phyloP scores from a whole-genome alignment of 2,888 invertebrate genomes.

The Deilephila porcellus region DNA sequence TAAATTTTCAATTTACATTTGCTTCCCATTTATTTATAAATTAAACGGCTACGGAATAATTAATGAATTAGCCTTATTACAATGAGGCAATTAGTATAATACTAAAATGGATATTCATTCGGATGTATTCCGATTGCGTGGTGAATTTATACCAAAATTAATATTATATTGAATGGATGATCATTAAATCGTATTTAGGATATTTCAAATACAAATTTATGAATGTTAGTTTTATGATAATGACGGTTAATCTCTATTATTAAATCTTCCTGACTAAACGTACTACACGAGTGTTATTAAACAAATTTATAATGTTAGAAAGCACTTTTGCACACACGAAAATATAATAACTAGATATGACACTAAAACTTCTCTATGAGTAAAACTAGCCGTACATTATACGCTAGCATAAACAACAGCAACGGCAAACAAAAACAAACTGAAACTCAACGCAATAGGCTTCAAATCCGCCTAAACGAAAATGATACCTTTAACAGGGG shows the following conservation, averaged over 20 bases:
- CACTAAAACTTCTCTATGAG: not conserved
- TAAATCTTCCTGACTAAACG: not conserved
- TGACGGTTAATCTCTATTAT: not conserved
- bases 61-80: not conserved
- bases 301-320: not conserved
- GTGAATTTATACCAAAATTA: not conserved
- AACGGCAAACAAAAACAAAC: conserved; percentile 13
- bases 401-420: not conserved
- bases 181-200: not conserved
- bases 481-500: conserved; percentile 33
- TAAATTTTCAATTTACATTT: conserved; percentile 1
- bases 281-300: not conserved
- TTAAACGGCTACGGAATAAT: not conserved
- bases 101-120: not conserved
- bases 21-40: not conserved
- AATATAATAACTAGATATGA: conserved; percentile 3
- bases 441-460: conserved; percentile 33
- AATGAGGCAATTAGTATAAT: conserved; percentile 6
- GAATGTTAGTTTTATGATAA: not conserved
- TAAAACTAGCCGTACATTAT: not conserved
- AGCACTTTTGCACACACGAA: not conserved
- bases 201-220: conserved; percentile 6
- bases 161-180: not conserved
- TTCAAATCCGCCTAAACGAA: conserved; percentile 35
- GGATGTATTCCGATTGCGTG: not conserved